Evolutionary conservation across 37 sponge, comb jelly and placozoan species (phyloP).

Genomic region (Diacarnus erythraeanus): DNA sequence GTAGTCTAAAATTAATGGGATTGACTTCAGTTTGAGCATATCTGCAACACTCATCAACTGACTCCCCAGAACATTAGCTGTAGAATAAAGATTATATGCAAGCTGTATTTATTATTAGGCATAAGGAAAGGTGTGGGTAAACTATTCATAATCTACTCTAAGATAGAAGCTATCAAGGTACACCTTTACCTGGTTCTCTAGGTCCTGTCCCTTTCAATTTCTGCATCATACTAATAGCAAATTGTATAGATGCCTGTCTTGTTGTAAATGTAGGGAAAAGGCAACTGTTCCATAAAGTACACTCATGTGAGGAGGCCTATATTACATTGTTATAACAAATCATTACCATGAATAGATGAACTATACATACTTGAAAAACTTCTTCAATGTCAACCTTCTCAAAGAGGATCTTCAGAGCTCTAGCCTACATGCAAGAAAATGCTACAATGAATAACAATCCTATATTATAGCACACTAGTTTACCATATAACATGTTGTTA

Average conservation of each 20-base stretch:
- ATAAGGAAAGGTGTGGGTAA: neutral
- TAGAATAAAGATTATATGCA: neutral
- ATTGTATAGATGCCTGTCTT: constrained; percentile 25
- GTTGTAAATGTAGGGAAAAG: constrained; percentile 66
- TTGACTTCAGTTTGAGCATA: constrained; percentile 30
- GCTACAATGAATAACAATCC: neutral
- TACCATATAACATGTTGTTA: no score
- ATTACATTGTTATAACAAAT: no score
- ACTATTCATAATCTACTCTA: neutral
- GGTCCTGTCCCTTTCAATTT: constrained; percentile 3
- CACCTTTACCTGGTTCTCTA: neutral
- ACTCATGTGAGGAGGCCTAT: neutral
- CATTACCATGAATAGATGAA: neutral
- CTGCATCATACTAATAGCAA: constrained; percentile 41
- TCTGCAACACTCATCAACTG: constrained; percentile 25
- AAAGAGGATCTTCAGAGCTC: neutral
- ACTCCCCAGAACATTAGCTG: neutral
- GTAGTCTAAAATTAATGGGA: constrained; percentile 11
- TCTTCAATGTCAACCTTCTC: neutral
- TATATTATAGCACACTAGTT: neutral
- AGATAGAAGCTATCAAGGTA: neutral
- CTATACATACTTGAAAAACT: neutral
- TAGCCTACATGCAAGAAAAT: neutral
- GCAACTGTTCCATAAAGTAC: constrained; percentile 59
- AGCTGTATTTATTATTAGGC: no score